Base-by-base conservation (phyloP, 2,888 invertebrate species). In the Seira ritae region DNA sequence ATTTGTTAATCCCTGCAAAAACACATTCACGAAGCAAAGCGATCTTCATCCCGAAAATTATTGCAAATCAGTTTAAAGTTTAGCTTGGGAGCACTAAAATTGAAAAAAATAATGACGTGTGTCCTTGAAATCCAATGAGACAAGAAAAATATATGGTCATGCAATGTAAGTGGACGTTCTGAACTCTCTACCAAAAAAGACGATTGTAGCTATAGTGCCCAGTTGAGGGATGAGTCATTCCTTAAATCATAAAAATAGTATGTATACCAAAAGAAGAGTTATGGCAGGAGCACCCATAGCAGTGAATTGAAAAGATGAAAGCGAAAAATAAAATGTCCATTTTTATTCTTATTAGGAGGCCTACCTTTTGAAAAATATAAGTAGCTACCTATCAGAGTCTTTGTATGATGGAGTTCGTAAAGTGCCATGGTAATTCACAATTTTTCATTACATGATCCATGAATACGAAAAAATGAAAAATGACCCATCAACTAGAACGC, bases 111-210 rank as follows among this genome's bases (percentile, higher is more conserved):
- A 23, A 73, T 66, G 10, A 31, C 67, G 55, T 78, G n/a, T n/a
- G 78, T 66, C 78, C 78, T 79, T 79, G 78, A 79, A 42, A 79
- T 66, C 24, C 37, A 78, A 62, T 50, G 2, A 77, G 77, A 60
- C 60, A 69, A 65, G 71, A 71, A 46, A 24, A 73, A 73, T 65
- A 19, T 55, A 62, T 42, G 24, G 3, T 65, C 20, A 46, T 20
- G 17, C 20, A 23, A 55, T 71, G 23, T 31, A 50, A 3, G 24
- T 50, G 24, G 68, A 42, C 42, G 42, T 42, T 42, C 12, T 42
- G 42, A n/a, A n/a, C 42, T 42, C 42, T 42, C 6, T 46, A 19
- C 17, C 8, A 42, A 19, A 55, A 55, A 23, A n/a, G 23, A 73
- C n/a, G 42, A 65, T 65, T n/a, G n/a, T n/a, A n/a, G n/a, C n/a